Evolutionary conservation across 2,888 invertebrate species (phyloP).

Genomic region (Myopa testacea): DNA sequence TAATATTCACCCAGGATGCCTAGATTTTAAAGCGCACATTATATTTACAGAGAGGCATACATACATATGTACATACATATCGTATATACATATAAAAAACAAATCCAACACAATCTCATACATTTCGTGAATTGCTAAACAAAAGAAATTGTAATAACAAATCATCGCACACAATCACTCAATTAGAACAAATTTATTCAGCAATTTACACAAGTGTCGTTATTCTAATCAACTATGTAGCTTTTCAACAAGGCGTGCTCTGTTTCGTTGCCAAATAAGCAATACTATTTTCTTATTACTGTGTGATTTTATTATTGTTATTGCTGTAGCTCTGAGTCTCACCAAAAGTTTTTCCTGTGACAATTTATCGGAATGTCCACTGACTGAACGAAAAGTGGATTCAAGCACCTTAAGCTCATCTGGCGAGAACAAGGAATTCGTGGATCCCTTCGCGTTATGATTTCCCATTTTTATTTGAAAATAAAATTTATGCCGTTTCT

Average conservation of each 20-base stretch:
- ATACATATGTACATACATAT: too few relatives aligned
- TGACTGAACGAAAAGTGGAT: conserved; percentile 55
- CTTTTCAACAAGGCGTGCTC: too few relatives aligned
- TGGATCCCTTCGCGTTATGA: conserved; percentile 50
- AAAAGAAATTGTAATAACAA: background rate
- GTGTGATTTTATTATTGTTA: background rate
- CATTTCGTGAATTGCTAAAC: too few relatives aligned
- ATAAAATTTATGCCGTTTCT: background rate
- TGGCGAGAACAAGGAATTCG: conserved; percentile 50
- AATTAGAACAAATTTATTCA: too few relatives aligned
- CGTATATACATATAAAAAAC: too few relatives aligned
- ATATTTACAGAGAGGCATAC: background rate
- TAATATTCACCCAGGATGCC: conserved; percentile 79
- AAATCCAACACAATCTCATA: too few relatives aligned
- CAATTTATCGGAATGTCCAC: conserved; percentile 58
- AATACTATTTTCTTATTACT: too few relatives aligned
- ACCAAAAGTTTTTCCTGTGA: conserved; percentile 60
- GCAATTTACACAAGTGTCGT: too few relatives aligned
- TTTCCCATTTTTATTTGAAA: conserved; percentile 50
- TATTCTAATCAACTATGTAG: too few relatives aligned
- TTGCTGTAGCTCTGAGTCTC: conserved; percentile 41
- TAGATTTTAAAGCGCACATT: conserved; percentile 53
- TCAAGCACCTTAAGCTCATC: conserved; percentile 60
- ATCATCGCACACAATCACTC: too few relatives aligned
- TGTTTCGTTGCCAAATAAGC: too few relatives aligned